These are phyloP conservation scores for Drosophila rellima DNA, from an alignment of 2,888 invertebrate species.

Conservation along the genomic window DNA sequence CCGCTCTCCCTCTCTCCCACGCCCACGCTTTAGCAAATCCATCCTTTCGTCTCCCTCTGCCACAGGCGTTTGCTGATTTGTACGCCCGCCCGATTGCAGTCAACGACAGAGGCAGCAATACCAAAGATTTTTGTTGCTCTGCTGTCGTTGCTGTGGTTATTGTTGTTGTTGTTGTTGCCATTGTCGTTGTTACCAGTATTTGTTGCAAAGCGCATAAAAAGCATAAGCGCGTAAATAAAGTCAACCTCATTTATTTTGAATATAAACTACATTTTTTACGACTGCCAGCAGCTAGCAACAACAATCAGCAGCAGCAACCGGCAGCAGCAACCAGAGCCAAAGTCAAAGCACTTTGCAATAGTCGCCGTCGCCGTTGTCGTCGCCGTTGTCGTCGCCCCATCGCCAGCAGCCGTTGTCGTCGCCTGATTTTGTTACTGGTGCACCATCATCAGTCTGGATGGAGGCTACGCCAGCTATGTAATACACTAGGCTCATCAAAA, in stretches of 20 bases:
- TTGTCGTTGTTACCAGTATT: slow-evolving; percentile 41
- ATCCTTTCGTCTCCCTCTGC: slow-evolving; percentile 3
- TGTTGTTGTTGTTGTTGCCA: slow-evolving; percentile 19
- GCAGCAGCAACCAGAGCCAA: slow-evolving; percentile 38
- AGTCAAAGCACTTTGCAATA: slow-evolving; percentile 70
- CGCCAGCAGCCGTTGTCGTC: slow-evolving; percentile 31
- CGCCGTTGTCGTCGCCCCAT: slow-evolving; percentile 20
- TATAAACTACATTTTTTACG: slow-evolving; percentile 81
- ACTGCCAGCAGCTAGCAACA: slow-evolving; percentile 65
- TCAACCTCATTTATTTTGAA: slow-evolving; percentile 81
- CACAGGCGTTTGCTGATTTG: slow-evolving; percentile 67
- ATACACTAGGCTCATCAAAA: slow-evolving; percentile 29
- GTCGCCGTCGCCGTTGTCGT: slow-evolving; percentile 45
- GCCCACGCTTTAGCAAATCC: not conserved
- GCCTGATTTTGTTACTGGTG: slow-evolving; percentile 34
- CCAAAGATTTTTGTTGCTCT: slow-evolving; percentile 45
- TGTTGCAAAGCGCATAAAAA: slow-evolving; percentile 80
- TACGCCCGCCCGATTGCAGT: slow-evolving; percentile 48
- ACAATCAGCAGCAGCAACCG: slow-evolving; percentile 22
- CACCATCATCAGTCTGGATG: slow-evolving; percentile 18
- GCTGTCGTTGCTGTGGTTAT: slow-evolving; percentile 21
- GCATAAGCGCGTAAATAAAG: slow-evolving; percentile 81
- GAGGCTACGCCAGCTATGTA: slow-evolving; percentile 30
- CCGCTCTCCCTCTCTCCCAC: slow-evolving; percentile 8
- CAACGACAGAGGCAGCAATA: slow-evolving; percentile 45